Base-by-base conservation (phyloP, 1,140 invertebrate species). In the Spodoptera frugiperda region DNA sequence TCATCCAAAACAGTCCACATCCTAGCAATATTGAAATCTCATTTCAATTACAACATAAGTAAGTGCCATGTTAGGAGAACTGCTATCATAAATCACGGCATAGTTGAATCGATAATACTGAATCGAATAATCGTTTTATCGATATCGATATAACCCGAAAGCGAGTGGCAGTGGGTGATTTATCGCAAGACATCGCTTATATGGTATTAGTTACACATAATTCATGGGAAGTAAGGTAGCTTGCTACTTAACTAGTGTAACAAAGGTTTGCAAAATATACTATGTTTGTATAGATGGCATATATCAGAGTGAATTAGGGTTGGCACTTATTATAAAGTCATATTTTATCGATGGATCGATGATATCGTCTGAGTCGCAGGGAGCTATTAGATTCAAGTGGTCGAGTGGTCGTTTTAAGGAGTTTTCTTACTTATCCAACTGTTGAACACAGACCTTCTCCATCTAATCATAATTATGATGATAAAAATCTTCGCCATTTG, bases 191-290 rank as follows among this genome's bases (percentile, higher is more conserved):
- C 55, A 48, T 73, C 19, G 54, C 70, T 48, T 73, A 73, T 59
- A 73, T 73, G 70, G 70, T 19, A 59, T 59, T 73, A 73, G 54
- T 73, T 59, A 55, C 51, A 73, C 70, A 72, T 72, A 73, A 78
- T 76, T 81, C 78, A 77, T 67, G 79, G 82, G 81, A 83, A 83
- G 79, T 71, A 73, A 77, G 75, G 79, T 77, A 48, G 63, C 59
- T 21, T 55, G 67, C 63, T 77, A 75, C 78, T 75, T 78, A 68
- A 54, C 67, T 39, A 11, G 25, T 59, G 46, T 59, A 59, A 73
- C 70, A 73, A 73, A 59, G 63, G 74, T 51, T 48, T 78, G 72
- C 67, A 17, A 77, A 59, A 48, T 30, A 53, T 39, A 21, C 68
- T 70, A 63, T 53, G 54, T 54, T 67, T 73, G 71, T 61, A 61